phyloP scores from a whole-genome alignment of 2,797 vertebrate species.

The Falco rusticolus region DNA sequence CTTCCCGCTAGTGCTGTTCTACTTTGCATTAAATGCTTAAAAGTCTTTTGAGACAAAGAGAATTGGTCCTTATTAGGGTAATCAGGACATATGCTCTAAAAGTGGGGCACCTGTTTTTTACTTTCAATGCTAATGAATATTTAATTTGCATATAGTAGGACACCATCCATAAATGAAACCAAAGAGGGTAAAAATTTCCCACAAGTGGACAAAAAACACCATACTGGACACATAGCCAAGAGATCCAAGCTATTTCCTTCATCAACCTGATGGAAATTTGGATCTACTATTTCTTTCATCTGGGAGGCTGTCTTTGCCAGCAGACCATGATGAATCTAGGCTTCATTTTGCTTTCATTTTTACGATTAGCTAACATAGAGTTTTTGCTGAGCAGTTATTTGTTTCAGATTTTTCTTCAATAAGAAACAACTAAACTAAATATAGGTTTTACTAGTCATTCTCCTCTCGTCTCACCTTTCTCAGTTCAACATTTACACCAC shows the following conservation, averaged over 20 bases:
- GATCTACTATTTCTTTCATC: neutral
- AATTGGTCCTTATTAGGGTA: neutral
- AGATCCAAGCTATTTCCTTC: neutral
- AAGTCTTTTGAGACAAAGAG: conserved; percentile 16
- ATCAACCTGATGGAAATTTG: neutral
- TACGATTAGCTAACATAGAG: neutral
- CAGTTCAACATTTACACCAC: neutral
- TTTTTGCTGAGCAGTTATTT: neutral
- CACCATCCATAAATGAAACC: neutral
- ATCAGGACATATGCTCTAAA: neutral
- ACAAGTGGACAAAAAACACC: neutral
- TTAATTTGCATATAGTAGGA: neutral
- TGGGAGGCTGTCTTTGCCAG: neutral
- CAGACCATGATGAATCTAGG: neutral
- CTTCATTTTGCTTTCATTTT: neutral
- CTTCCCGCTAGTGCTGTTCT: neutral
- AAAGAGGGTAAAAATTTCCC: neutral
- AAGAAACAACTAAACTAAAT: neutral
- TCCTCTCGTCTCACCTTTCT: neutral
- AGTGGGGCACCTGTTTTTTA: neutral
- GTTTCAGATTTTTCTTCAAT: neutral
- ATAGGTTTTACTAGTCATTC: neutral
- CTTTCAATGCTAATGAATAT: neutral
- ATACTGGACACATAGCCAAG: neutral
- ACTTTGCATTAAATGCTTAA: conserved; percentile 5